Conservation (phyloP, 1,140 invertebrate genomes). For the Coenobita brevimanus region DNA sequence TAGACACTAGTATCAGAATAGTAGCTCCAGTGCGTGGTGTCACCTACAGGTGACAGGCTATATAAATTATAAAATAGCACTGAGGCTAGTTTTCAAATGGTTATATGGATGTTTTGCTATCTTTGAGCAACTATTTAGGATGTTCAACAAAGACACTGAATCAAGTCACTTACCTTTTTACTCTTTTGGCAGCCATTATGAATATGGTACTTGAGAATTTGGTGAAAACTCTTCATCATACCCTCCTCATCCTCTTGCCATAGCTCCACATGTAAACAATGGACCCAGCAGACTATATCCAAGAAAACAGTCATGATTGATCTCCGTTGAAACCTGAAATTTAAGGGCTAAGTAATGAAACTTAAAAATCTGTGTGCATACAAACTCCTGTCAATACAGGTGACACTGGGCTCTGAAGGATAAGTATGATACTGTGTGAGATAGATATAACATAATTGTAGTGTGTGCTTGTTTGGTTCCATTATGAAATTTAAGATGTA, state of each 20-base stretch:
- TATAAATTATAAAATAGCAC: constrained; percentile 16
- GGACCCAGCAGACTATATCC: too few relatives aligned
- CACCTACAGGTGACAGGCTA: constrained; percentile 18
- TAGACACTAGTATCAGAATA: constrained; percentile 6
- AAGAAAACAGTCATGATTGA: neutral
- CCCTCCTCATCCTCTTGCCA: too few relatives aligned
- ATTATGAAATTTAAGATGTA: too few relatives aligned
- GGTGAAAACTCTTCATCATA: too few relatives aligned
- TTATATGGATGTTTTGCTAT: neutral
- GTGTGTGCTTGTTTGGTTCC: too few relatives aligned
- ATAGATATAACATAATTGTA: too few relatives aligned
- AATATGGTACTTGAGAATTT: too few relatives aligned
- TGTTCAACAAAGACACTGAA: constrained; percentile 15
- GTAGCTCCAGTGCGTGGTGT: neutral
- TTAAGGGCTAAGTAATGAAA: neutral
- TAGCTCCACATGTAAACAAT: too few relatives aligned
- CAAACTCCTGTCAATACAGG: neutral
- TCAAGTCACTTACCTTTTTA: neutral
- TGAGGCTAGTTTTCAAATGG: neutral
- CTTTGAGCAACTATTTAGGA: neutral
- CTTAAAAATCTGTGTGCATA: neutral
- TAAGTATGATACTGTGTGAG: too few relatives aligned
- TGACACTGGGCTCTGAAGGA: neutral
- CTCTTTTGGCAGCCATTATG: constrained; percentile 6
- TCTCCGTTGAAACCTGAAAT: neutral